phyloP scores from a whole-genome alignment of 2,113 vertebrate species.

The Myotis brandtii region DNA sequence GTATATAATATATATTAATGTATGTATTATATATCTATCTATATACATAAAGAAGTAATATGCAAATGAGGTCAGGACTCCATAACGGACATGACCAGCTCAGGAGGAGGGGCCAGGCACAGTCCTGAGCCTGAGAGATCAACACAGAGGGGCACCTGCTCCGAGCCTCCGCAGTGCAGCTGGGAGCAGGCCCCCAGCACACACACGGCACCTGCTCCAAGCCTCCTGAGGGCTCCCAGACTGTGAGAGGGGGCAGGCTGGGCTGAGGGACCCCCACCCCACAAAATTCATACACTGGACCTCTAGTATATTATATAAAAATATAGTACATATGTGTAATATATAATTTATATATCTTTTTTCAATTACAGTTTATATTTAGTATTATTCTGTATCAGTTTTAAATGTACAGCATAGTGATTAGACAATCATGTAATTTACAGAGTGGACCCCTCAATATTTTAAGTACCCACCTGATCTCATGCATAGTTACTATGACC shows the following conservation, averaged over 20 bases:
- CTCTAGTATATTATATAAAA: neutral
- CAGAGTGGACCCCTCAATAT: neutral
- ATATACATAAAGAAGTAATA: neutral
- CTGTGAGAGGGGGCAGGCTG: no score
- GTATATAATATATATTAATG: neutral
- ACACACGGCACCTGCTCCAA: no score
- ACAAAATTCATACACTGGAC: no score
- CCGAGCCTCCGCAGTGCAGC: no score
- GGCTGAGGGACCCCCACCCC: no score
- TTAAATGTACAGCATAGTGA: neutral
- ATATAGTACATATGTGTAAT: neutral
- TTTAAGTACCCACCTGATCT: neutral
- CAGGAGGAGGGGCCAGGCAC: no score
- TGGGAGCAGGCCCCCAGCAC: no score
- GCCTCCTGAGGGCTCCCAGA: no score
- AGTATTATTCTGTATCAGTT: neutral
- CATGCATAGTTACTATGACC: neutral
- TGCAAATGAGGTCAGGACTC: no score
- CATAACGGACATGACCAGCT: no score
- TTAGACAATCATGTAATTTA: neutral
- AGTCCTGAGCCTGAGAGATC: no score
- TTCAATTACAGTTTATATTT: neutral
- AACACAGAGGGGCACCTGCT: no score
- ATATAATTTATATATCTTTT: neutral
- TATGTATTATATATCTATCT: neutral